Percentiles rank a stretch among this genome's conserved stretches.
These are phyloP conservation scores for Watsonalla binaria DNA, from an alignment of 2,888 invertebrate genomes.

Conservation along the genomic window DNA sequence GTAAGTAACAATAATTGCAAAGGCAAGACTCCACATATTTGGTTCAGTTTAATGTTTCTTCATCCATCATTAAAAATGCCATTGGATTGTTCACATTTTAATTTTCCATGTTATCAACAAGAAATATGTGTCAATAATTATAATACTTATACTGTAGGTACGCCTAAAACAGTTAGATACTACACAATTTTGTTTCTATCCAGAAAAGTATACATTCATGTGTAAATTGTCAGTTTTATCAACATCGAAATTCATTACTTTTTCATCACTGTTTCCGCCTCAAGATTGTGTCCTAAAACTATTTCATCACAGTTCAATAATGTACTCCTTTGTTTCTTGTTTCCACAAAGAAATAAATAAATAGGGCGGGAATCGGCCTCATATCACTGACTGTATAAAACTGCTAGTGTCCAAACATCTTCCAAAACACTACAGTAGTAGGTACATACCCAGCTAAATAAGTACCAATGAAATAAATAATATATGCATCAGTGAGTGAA, in stretches of 20 bases:
- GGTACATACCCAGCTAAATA: conserved; percentile 28
- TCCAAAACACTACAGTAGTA: conserved; percentile 39
- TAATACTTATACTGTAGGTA: conserved; percentile 72
- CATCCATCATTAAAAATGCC: conserved; percentile 6
- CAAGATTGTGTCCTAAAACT: conserved; percentile 56
- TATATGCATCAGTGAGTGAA: conserved; percentile 10
- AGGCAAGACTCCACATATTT: too few species aligned
- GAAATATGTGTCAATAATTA: conserved; percentile 71
- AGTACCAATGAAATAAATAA: conserved; percentile 24
- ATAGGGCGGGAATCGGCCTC: conserved; percentile 52
- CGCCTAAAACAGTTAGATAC: conserved; percentile 62
- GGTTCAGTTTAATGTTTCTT: too few species aligned
- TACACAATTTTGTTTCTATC: conserved; percentile 55
- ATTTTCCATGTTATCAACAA: conserved; percentile 72
- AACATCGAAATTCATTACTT: conserved; percentile 40
- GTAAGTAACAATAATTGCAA: too few species aligned
- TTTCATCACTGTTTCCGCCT: conserved; percentile 49
- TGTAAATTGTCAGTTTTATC: conserved; percentile 49
- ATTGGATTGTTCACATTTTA: conserved; percentile 60
- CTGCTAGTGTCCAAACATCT: conserved; percentile 29
- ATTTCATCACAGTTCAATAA: conserved; percentile 73
- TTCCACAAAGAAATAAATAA: conserved; percentile 42
- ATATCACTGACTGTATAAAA: conserved; percentile 39
- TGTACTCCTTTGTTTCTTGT: conserved; percentile 66
- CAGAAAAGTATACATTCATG: conserved; percentile 46